Evolutionary conservation across 2,888 invertebrate genomes (phyloP).

Genomic region (Itoplectis maculator): DNA sequence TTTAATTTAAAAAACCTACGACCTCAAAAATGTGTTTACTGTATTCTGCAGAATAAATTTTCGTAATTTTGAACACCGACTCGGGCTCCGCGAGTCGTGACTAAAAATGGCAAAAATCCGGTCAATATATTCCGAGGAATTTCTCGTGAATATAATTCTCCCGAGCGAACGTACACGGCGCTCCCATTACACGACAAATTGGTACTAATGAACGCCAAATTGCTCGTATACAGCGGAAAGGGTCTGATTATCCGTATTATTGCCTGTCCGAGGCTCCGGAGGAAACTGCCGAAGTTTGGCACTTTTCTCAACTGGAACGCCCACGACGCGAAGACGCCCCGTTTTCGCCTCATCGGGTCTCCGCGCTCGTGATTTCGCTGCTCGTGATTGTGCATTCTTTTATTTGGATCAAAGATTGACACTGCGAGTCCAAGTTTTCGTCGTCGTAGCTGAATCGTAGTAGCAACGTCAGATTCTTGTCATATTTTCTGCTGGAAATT

Average conservation of each 20-base stretch:
- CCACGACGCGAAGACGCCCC: conserved; percentile 37
- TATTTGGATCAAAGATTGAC: conserved; percentile 67
- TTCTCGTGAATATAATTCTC: conserved; percentile 38
- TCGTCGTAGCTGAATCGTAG: conserved; percentile 32
- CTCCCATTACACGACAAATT: conserved; percentile 53
- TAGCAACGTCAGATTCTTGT: conserved; percentile 13
- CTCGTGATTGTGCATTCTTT: conserved; percentile 42
- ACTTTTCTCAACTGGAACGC: conserved; percentile 60
- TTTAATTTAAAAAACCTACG: no score
- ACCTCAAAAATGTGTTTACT: no score
- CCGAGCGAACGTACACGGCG: conserved; percentile 9
- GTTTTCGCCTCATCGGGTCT: conserved; percentile 41
- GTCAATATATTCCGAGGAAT: conserved; percentile 26
- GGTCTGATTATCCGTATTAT: conserved; percentile 51
- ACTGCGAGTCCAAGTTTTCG: conserved; percentile 71
- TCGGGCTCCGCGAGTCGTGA: neutral
- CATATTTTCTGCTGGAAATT: neutral
- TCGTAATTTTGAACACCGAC: neutral
- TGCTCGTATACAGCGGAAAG: conserved; percentile 39
- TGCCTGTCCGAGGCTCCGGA: conserved; percentile 28
- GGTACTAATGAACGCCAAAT: conserved; percentile 52
- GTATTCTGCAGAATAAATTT: neutral
- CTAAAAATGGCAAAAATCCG: neutral
- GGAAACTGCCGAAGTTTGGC: conserved; percentile 60
- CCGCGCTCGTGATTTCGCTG: conserved; percentile 29